Base-by-base conservation (phyloP, 1,140 invertebrate species). In the Dendrolimus kikuchii region DNA sequence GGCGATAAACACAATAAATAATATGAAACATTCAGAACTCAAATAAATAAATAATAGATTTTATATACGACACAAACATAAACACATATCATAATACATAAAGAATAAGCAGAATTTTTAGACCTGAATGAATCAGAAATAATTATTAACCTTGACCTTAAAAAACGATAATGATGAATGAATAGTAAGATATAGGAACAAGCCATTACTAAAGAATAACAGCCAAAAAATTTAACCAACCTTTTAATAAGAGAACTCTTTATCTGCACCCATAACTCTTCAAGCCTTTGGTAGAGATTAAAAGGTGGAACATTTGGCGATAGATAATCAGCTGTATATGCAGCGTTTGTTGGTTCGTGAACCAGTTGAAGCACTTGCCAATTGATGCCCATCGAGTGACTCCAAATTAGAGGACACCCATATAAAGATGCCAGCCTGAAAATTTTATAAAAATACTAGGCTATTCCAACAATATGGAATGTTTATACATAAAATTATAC, bases 341-440 rank as follows among this genome's bases (percentile, higher is more conserved):
- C 59, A 23, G 67, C 64, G 39, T 62, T 62, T 5, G 57, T 38
- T 0, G 42, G 8, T 2, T 55, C 64, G 9, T 62, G 55, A 2
- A 64, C 57, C 46, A 64, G 23, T n/a, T 55, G 41, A 8, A 67
- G 38, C 4, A 57, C 47, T 9, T 52, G 38, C 61, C 61, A 70
- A 37, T 70, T 51, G 0, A 54, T 36, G 8, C 52, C 60, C 47
- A 60, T 60, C 0, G 67, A 61, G 4, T 45, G 51, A 1, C 40
- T 7, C 67, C 67, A 70, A 7, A 69, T 60, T n/a, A 66, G 43
- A 6, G 64, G 67, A 38, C 58, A 60, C 4, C 63, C 36, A 49
- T 55, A 69, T 6, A 66, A 9, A 5, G 55, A 49, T 6, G 67
- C 49, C 2, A 68, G 57, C 8, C 68, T 71, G 58, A 7, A 68